A percentile compares a stretch with the other conserved stretches of the same genome.
Evolutionary conservation across 2,888 invertebrate species (phyloP).

Genomic region (Xylota segnis): DNA sequence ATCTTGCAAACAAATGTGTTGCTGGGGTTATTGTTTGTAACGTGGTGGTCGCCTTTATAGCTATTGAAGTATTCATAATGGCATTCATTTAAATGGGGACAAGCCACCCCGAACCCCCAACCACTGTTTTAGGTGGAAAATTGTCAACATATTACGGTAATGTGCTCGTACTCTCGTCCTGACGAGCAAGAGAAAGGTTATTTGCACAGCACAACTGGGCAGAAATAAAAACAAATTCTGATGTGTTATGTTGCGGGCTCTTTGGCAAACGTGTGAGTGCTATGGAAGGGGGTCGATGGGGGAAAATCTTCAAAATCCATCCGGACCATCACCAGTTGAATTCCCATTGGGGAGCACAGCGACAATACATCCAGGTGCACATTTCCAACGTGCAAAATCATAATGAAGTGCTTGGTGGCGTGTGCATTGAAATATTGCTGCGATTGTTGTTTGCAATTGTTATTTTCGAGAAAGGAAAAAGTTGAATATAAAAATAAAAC

Average conservation of each 20-base stretch:
- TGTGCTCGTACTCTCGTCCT: conserved; percentile 59
- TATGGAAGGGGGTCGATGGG: conserved; percentile 26
- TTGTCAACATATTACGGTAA: conserved; percentile 77
- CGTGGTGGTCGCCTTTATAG: conserved; percentile 76
- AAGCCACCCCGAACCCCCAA: conserved; percentile 16
- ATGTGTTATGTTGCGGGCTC: conserved; percentile 64
- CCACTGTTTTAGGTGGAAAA: conserved; percentile 50
- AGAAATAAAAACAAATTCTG: conserved; percentile 64
- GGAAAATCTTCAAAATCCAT: conserved; percentile 59
- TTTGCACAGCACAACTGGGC: conserved; percentile 55
- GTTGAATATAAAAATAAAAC: conserved; percentile 8
- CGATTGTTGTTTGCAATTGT: conserved; percentile 74
- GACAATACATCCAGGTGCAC: conserved; percentile 41
- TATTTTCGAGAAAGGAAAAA: conserved; percentile 38
- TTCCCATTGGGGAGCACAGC: conserved; percentile 63
- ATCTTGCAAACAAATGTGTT: conserved; percentile 73
- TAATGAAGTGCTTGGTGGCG: conserved; percentile 70
- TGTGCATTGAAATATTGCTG: conserved; percentile 70
- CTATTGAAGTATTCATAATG: conserved; percentile 77
- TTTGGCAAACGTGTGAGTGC: conserved; percentile 51
- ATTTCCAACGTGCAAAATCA: conserved; percentile 45
- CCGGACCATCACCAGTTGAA: conserved; percentile 74
- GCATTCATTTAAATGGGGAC: conserved; percentile 75
- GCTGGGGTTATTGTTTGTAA: conserved; percentile 75
- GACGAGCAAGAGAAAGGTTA: conserved; percentile 46